Evolutionary conservation across 2,797 vertebrate species (phyloP).

Genomic region (Leptatherina wallacei): DNA sequence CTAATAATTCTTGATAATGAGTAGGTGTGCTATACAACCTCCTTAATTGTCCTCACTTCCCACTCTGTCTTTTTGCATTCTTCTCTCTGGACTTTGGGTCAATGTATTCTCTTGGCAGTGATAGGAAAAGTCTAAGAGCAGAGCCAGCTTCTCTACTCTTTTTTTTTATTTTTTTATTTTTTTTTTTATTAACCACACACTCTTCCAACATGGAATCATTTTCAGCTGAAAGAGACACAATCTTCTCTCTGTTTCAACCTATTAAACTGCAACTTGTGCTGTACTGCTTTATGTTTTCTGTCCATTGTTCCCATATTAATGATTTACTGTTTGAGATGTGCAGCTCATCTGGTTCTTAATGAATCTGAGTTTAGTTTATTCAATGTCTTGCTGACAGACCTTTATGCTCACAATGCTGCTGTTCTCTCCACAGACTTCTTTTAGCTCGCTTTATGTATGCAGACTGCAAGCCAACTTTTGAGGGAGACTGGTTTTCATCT

Average conservation of each 20-base stretch:
- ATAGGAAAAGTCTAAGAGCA: constrained; percentile 26
- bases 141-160: constrained; percentile 8
- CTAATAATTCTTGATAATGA: constrained; percentile 59
- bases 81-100: constrained; percentile 13
- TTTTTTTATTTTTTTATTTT: no score
- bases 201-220: constrained; percentile 13
- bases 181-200: constrained; percentile 1
- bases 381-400: constrained; percentile 13
- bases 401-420: neutral
- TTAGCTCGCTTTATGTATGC: constrained; percentile 16
- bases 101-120: constrained; percentile 27
- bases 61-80: constrained; percentile 13
- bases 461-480: constrained; percentile 12
- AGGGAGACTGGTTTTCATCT: constrained; percentile 26
- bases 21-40: constrained; percentile 38
- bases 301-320: constrained; percentile 2
- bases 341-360: neutral
- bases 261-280: neutral
- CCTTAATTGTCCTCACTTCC: constrained; percentile 40
- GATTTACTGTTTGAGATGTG: constrained; percentile 14
- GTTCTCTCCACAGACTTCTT: constrained; percentile 8
- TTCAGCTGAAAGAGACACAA: constrained; percentile 19
- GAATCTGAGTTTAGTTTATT: constrained; percentile 8
- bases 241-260: constrained; percentile 21
- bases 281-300: neutral